A percentile compares a stretch with the other conserved stretches of the same genome.
Evolutionary conservation across 2,888 invertebrate species (phyloP).

Genomic region (Trichopoda pennipes): DNA sequence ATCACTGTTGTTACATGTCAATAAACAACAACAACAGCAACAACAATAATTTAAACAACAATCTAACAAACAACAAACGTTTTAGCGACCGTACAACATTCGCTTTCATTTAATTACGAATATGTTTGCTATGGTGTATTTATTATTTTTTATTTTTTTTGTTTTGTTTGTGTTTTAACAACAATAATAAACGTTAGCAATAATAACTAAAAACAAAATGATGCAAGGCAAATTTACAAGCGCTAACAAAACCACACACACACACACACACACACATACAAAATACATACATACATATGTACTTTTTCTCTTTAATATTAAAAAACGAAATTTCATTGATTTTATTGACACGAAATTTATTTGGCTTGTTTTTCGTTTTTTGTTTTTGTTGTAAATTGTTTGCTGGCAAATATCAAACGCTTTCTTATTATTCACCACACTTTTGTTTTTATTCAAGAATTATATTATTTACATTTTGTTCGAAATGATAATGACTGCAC

Average conservation of each 20-base stretch:
- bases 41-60: constrained; percentile 8
- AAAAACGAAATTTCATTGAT: constrained; percentile 28
- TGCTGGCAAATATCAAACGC: constrained; percentile 17
- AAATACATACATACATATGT: neutral
- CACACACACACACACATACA: neutral
- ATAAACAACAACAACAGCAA: constrained; percentile 40
- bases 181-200: constrained; percentile 16
- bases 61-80: constrained; percentile 33
- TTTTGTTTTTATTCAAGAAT: neutral
- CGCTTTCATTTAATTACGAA: constrained; percentile 57
- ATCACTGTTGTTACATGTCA: constrained; percentile 39
- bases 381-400: neutral
- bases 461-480: neutral
- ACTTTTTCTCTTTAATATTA: constrained; percentile 11
- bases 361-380: neutral
- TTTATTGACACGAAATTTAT: constrained; percentile 7
- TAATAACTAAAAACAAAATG: constrained; percentile 9
- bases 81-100: constrained; percentile 47
- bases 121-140: constrained; percentile 27
- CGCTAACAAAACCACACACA: neutral
- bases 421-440: constrained; percentile 14
- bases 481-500: neutral
- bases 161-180: too few species aligned
- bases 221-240: constrained; percentile 9
- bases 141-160: constrained; percentile 18